Evolutionary conservation across 1,140 invertebrate genomes (phyloP).

Genomic region (Platyscapa corneri): DNA sequence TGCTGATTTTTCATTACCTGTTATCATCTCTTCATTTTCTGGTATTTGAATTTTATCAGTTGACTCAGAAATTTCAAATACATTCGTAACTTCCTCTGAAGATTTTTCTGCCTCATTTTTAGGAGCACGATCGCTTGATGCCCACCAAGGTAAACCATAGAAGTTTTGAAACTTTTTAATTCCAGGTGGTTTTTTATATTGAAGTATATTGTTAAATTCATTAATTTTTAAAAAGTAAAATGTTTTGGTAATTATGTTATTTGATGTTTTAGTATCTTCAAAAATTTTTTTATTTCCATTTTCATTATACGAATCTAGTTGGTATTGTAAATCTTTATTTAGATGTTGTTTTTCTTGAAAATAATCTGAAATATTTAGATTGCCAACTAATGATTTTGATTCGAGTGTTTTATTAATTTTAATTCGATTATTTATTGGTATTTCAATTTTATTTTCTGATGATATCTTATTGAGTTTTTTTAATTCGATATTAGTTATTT

Average conservation of each 20-base stretch:
- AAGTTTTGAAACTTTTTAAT: background rate
- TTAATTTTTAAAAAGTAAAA: background rate
- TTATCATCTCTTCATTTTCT: background rate
- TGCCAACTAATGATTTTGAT: background rate
- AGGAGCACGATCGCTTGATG: background rate
- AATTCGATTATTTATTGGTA: too few species aligned
- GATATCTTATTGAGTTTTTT: too few species aligned
- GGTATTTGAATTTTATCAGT: background rate
- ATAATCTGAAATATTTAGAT: background rate
- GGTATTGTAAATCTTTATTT: background rate
- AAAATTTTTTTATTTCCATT: too few species aligned
- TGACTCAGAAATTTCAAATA: background rate
- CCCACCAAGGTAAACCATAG: background rate
- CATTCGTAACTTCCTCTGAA: background rate
- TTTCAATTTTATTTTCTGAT: background rate
- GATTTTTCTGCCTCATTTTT: background rate
- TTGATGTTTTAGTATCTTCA: too few species aligned
- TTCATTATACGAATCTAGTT: too few species aligned
- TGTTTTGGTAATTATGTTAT: too few species aligned
- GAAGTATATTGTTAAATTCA: background rate
- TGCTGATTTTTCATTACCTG: too few species aligned
- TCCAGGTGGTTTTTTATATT: background rate
- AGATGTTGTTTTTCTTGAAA: background rate
- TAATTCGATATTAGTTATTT: too few species aligned
- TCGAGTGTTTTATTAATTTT: background rate